These are phyloP conservation scores for Rhaphigaster nebulosa DNA, from an alignment of 2,888 invertebrate species.

Conservation along the genomic window DNA sequence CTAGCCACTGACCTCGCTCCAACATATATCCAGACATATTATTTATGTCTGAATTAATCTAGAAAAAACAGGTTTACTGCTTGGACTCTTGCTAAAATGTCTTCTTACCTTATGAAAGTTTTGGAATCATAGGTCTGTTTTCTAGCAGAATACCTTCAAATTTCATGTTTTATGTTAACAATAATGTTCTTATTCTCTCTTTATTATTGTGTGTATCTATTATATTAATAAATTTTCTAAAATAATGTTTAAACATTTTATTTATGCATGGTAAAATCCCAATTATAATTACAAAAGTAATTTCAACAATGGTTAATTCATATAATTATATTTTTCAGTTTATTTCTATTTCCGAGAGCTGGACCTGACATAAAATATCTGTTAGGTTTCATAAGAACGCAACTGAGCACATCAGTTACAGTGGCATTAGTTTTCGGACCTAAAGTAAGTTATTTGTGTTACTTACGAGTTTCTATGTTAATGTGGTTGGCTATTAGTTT, in stretches of 20 bases:
- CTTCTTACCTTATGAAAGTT: no score
- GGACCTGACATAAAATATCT: slow-evolving; percentile 94
- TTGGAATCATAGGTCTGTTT: no score
- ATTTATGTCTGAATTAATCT: no score
- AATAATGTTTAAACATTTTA: not conserved
- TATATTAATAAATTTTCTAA: no score
- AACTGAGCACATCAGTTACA: slow-evolving; percentile 91
- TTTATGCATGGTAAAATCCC: not conserved
- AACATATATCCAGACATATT: no score
- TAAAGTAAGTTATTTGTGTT: slow-evolving; percentile 74
- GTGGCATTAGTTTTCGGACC: slow-evolving; percentile 87
- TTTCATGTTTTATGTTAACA: no score
- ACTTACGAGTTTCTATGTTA: not conserved
- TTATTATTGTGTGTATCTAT: no score
- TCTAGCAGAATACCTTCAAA: no score
- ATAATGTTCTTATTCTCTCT: no score
- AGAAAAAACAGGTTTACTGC: no score
- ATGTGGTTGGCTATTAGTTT: not conserved
- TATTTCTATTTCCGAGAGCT: slow-evolving; percentile 86
- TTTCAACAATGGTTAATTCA: slow-evolving; percentile 23
- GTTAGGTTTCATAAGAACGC: slow-evolving; percentile 91
- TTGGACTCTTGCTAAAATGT: no score
- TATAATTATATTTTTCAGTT: slow-evolving; percentile 71
- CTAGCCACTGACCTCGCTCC: no score
- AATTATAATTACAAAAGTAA: not conserved